Percentiles rank a stretch among this genome's conserved stretches.
These are phyloP conservation scores for Machimus atricapillus DNA, from an alignment of 2,888 invertebrate species.

Conservation along the genomic window DNA sequence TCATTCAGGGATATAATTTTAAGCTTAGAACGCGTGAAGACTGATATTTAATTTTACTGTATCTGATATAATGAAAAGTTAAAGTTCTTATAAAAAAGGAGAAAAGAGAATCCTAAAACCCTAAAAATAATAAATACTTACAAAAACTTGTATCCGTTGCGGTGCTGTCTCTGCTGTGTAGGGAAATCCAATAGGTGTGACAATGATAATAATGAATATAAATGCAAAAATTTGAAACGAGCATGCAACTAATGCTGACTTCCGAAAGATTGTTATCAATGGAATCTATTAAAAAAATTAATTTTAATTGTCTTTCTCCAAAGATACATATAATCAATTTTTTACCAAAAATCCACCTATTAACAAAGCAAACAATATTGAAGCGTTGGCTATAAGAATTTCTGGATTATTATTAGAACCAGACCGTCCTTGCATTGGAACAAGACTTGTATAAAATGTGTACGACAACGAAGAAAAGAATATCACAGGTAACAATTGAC, in stretches of 20 bases:
- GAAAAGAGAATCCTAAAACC: too few species aligned
- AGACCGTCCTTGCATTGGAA: constrained; percentile 67
- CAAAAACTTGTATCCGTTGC: constrained; percentile 65
- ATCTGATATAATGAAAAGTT: too few species aligned
- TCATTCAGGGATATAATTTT: too few species aligned
- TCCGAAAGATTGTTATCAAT: constrained; percentile 57
- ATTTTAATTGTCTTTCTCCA: neutral
- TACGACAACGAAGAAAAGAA: constrained; percentile 65
- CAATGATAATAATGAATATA: constrained; percentile 57
- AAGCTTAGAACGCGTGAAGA: too few species aligned
- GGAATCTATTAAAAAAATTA: constrained; percentile 54
- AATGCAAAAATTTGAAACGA: constrained; percentile 54
- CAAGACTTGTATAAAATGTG: constrained; percentile 65
- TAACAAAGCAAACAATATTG: constrained; percentile 56
- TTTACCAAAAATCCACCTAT: constrained; percentile 58
- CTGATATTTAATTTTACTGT: too few species aligned
- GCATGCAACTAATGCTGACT: constrained; percentile 57
- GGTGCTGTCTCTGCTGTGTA: constrained; percentile 64
- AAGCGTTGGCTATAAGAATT: constrained; percentile 64
- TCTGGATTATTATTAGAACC: constrained; percentile 66
- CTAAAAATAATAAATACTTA: constrained; percentile 52
- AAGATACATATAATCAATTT: neutral
- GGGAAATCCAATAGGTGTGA: constrained; percentile 68
- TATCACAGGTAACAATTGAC: constrained; percentile 61
- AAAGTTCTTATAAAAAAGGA: too few species aligned